Conservation (phyloP, 2,113 vertebrate genomes). For the Microcebus ravelobensis region DNA sequence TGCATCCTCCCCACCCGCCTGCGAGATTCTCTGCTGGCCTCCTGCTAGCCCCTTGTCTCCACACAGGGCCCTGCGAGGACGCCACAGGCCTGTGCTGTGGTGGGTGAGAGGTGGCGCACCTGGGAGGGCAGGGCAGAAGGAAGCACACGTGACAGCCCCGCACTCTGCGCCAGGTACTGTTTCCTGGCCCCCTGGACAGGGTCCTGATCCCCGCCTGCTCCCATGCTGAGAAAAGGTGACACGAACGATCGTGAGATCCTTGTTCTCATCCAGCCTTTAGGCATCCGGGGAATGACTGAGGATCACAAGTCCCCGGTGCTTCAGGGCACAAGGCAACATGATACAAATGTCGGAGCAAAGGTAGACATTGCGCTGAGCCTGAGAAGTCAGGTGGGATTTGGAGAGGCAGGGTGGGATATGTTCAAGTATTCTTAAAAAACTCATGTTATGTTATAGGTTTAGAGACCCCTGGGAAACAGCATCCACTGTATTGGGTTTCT, state of each 20-base stretch:
- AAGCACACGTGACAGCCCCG: background rate
- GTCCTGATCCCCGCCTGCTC: background rate
- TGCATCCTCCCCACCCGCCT: fast-evolving
- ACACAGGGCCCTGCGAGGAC: too few species aligned
- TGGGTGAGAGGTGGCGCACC: fast-evolving
- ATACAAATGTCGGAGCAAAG: background rate
- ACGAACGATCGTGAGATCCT: too few species aligned
- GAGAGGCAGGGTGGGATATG: background rate
- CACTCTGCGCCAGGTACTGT: background rate
- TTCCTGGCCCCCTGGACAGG: background rate
- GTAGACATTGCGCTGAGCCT: background rate
- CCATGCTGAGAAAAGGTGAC: background rate
- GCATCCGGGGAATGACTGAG: fast-evolving
- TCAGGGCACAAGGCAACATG: background rate
- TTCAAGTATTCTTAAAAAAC: background rate
- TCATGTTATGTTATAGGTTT: background rate
- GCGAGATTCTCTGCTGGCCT: background rate
- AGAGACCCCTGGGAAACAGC: background rate
- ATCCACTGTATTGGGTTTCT: background rate
- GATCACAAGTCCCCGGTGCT: background rate
- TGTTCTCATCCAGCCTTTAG: background rate
- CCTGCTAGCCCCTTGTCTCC: background rate
- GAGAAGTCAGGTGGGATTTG: background rate
- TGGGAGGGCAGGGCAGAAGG: too few species aligned
- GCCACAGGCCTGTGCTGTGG: fast-evolving